Evolutionary conservation across 2,113 vertebrate genomes (phyloP), one percentile per base, ranked within the genome.

Genomic region (Canis aureus): DNA sequence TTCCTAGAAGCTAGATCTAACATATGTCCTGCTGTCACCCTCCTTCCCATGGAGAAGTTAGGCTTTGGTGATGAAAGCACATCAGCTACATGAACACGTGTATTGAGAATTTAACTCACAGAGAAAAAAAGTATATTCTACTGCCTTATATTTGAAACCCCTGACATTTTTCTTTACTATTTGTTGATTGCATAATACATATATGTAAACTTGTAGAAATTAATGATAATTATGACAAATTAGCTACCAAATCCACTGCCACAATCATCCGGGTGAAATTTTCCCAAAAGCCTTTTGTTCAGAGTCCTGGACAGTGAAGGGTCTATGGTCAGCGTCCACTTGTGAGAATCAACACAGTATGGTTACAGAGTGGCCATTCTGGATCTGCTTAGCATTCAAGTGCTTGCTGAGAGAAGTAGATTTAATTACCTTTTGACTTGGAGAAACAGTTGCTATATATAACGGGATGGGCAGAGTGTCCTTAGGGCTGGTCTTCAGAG

Each of bases 111-210:
- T 83, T 78, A 84, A 87, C 25, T 76, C 35, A n/a, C 16, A 49
- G 11, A 13, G 15, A 35, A 2, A 22, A 55, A 16, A 8, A 16
- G 9, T 57, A 43, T 57, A 25, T 78, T 71, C 29, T 71, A 51
- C 53, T 64, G 8, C 53, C 71, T 74, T 96, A n/a, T 5, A 66
- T 96, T 59, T 66, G 83, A 92, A 96, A 87, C 38, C 16, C n/a
- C 71, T 89, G 71, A 57, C 27, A 9, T 49, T 89, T 89, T 90
- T 89, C 79, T 94, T 97, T 13, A 51, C 85, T 49, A 79, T 59
- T 20, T 84, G 38, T 74, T 49, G 38, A 74, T 49, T 49, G 38
- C 16, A 59, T 29, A 3, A 0, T n/a, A 43, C 16, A 10, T 69
- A 43, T 27, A 73, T 23, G n/a, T 53, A 69, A 32, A 9, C n/a